Base-by-base conservation (phyloP, 2,797 vertebrate species). In the Lithobates pipiens region DNA sequence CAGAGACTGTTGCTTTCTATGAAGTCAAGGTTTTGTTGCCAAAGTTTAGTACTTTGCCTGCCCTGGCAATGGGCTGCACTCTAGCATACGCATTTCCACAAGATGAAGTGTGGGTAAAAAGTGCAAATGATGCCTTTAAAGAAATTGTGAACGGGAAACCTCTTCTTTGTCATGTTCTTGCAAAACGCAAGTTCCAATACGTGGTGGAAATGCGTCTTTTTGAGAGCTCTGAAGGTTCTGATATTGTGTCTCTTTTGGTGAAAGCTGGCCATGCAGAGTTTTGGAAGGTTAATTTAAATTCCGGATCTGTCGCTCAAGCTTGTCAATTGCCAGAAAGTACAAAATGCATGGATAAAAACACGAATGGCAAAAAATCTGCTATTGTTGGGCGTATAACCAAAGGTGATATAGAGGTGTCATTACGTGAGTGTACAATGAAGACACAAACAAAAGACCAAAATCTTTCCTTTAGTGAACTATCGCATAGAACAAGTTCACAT, bases 11-110 rank as follows among this genome's bases (percentile, higher is more conserved):
- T 85, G 95, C 96, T 18, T 87, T 90, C 84, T 93, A 89, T 42
- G 86, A 95, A 82, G 95, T 98, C 77, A 98, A 97, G 93, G 93
- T 89, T 63, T 91, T 99, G 79, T 96, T 97, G 1, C 92, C 94
- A 0, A 90, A 92, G 39, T 96, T 98, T 87, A 91, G 90, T 67
- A 80, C 61, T 73, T 92, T 95, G 86, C 92, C 97, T 5, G 91
- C 93, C 0, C 96, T 98, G 91, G 97, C 96, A 11, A 4, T 98
- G 16, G 93, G 91, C 88, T 99, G 97, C 92, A 91, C 94, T 39
- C 95, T 99, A 87, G 95, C 91, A 23, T 91, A 93, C 67, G 42
- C 94, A 0, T 85, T 92, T 88, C 95, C 97, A 63, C 0, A 89
- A 32, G 93, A 95, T 75, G 96, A 95, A 2, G 80, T 95, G 25